Conservation (phyloP, 1,140 invertebrate genomes). For the Drosophila tristis region DNA sequence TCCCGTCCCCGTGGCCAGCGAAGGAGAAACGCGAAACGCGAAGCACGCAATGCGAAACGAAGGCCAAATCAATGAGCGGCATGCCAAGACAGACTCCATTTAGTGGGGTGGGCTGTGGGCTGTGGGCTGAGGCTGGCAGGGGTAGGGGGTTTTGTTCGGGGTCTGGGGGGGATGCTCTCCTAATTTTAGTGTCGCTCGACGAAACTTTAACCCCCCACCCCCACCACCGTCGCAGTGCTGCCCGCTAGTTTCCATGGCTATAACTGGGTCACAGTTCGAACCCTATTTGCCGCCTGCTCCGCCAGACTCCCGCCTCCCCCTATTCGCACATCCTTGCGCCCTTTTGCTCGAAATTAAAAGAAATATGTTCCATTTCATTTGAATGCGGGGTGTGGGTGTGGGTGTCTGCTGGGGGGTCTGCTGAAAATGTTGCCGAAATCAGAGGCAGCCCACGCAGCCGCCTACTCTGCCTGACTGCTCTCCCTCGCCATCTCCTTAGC, state of each 20-base stretch:
- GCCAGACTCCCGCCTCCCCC: too few species aligned
- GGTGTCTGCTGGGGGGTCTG: too few species aligned
- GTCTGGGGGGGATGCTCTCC: conserved; percentile 6
- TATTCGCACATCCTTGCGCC: too few species aligned
- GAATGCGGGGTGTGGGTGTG: conserved; percentile 2
- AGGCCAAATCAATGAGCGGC: conserved; percentile 63
- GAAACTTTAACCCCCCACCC: conserved; percentile 6
- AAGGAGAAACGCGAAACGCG: background rate
- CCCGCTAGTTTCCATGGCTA: conserved; percentile 28
- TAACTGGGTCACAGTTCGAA: conserved; percentile 41
- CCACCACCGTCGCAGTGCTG: fast-evolving
- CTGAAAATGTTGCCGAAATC: conserved; percentile 25
- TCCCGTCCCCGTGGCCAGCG: conserved; percentile 1
- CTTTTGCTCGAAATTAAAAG: conserved; percentile 30
- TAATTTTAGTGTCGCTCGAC: conserved; percentile 29
- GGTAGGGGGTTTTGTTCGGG: background rate
- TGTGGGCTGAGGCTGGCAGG: too few species aligned
- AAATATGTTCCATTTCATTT: conserved; percentile 70
- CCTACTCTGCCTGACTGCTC: conserved; percentile 12
- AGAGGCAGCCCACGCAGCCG: conserved; percentile 15
- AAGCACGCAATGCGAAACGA: conserved; percentile 8
- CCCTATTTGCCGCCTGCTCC: conserved; percentile 5
- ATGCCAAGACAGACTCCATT: conserved; percentile 17
- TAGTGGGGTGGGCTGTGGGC: too few species aligned
- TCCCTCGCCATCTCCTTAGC: too few species aligned